Conservation (phyloP, 2,113 vertebrate genomes). For the Daphoenositta chrysoptera region DNA sequence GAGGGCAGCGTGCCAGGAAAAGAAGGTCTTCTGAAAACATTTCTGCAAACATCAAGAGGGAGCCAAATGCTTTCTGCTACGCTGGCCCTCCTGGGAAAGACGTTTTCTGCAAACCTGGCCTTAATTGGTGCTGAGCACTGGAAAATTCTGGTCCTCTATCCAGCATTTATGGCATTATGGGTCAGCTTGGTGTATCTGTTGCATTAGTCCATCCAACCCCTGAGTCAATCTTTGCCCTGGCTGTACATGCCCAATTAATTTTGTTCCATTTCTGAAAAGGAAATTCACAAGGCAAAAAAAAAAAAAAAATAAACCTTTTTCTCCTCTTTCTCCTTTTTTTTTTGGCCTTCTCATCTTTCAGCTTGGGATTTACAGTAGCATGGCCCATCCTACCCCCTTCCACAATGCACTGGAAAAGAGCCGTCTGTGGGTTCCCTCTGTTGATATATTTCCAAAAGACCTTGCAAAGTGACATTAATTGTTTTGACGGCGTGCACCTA, state of each 20-base stretch:
- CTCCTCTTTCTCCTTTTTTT: fast-evolving
- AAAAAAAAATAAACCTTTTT: fast-evolving
- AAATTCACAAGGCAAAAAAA: neutral
- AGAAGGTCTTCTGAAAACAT: constrained; percentile 30
- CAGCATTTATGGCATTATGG: neutral
- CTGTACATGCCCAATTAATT: neutral
- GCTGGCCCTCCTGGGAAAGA: constrained; percentile 23
- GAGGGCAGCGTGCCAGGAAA: neutral
- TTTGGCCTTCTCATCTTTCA: neutral
- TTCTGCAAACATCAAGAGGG: constrained; percentile 31
- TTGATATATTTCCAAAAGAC: constrained; percentile 68
- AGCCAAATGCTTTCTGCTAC: constrained; percentile 35
- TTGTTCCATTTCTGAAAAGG: neutral
- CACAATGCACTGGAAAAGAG: constrained; percentile 62
- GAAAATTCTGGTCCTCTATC: constrained; percentile 12
- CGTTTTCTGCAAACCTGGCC: constrained; percentile 22
- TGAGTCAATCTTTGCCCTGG: neutral
- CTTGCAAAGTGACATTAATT: constrained; percentile 71
- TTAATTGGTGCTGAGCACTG: constrained; percentile 49
- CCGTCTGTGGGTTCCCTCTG: constrained; percentile 69
- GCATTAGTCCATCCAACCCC: neutral
- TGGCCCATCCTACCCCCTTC: constrained; percentile 10
- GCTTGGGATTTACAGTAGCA: neutral
- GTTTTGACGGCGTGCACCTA: constrained; percentile 64
- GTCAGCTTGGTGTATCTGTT: neutral